Conservation (phyloP, 2,888 invertebrate genomes). For the Conops quadrifasciatus region DNA sequence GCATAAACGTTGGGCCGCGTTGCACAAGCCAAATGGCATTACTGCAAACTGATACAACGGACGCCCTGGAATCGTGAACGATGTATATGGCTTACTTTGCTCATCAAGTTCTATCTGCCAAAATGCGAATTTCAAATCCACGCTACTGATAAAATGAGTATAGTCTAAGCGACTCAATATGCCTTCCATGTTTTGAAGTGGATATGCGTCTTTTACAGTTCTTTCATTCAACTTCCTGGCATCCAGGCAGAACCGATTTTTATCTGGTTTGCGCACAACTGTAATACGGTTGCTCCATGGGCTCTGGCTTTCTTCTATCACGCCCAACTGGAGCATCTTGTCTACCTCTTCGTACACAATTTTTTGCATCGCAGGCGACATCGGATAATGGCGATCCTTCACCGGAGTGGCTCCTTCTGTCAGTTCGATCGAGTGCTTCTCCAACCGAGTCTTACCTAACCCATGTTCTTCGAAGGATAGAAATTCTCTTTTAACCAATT, state of each 20-base stretch:
- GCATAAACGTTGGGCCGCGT: constrained; percentile 2
- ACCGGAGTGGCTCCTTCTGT: neutral
- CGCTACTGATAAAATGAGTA: constrained; percentile 3
- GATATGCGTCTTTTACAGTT: too few species aligned
- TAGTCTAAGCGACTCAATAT: too few species aligned
- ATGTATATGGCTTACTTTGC: neutral
- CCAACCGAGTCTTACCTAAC: neutral
- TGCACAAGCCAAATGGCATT: neutral
- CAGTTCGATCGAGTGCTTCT: neutral
- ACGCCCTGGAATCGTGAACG: too few species aligned
- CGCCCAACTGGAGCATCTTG: too few species aligned
- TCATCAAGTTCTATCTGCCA: neutral
- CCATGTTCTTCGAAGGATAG: constrained; percentile 15
- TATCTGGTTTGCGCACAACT: too few species aligned
- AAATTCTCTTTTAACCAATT: constrained; percentile 1
- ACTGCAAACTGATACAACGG: constrained; percentile 6
- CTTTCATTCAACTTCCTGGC: too few species aligned
- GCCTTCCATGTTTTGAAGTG: too few species aligned
- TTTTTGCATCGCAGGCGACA: too few species aligned
- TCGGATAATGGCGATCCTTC: neutral
- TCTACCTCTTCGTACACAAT: too few species aligned
- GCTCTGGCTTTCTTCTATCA: too few species aligned
- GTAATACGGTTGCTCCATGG: too few species aligned
- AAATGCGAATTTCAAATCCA: constrained; percentile 4
- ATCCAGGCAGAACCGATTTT: neutral